phyloP scores from a whole-genome alignment of 2,888 invertebrate genomes.

The Gortyna flavago region DNA sequence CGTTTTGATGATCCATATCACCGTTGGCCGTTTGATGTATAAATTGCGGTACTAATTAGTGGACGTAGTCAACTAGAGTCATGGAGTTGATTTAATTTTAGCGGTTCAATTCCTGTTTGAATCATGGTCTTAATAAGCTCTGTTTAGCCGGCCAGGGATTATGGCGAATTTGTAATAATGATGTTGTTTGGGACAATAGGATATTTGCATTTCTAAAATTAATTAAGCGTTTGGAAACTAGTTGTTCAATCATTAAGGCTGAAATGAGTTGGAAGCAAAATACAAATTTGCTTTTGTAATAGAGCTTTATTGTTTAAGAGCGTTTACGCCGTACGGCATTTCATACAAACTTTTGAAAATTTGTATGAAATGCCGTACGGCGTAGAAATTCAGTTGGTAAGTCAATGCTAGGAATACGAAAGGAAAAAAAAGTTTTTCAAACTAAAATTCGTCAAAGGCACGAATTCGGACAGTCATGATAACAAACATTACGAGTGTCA shows the following conservation, averaged over 20 bases:
- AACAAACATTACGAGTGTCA: conserved; percentile 59
- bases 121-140: conserved; percentile 58
- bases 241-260: conserved; percentile 4
- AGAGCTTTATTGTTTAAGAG: background rate
- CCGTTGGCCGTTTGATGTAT: conserved; percentile 67
- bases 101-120: conserved; percentile 61
- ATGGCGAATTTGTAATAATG: conserved; percentile 35
- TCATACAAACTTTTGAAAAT: too few relatives aligned
- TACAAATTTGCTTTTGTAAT: background rate
- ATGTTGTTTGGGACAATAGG: conserved; percentile 21
- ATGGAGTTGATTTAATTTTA: conserved; percentile 65
- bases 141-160: conserved; percentile 47
- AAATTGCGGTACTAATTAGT: conserved; percentile 69
- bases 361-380: too few relatives aligned
- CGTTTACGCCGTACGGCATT: too few relatives aligned
- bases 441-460: conserved; percentile 42
- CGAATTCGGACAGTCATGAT: conserved; percentile 51
- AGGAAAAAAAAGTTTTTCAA: conserved; percentile 14
- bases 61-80: conserved; percentile 59
- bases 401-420: conserved; percentile 10
- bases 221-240: conserved; percentile 21
- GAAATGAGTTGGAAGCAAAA: background rate
- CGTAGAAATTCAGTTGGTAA: too few relatives aligned
- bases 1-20: conserved; percentile 68
- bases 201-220: conserved; percentile 36